These are phyloP conservation scores for Gorsachius magnificus DNA, from an alignment of 2,797 vertebrate genomes.

Conservation along the genomic window DNA sequence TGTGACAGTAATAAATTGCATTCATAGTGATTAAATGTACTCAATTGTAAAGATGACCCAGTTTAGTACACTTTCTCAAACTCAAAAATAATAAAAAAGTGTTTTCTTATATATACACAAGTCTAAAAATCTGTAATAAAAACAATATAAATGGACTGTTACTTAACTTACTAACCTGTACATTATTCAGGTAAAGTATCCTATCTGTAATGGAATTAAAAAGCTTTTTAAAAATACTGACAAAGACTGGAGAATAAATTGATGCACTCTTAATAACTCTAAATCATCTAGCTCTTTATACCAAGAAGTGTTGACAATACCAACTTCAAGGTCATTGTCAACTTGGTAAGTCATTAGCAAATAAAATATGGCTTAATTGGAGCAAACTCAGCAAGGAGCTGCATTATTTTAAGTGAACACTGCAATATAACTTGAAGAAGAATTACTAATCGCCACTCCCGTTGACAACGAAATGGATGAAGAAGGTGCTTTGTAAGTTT, in stretches of 20 bases:
- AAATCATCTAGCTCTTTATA: constrained; percentile 78
- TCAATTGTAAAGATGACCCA: background rate
- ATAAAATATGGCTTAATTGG: constrained; percentile 92
- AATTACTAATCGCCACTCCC: constrained; percentile 86
- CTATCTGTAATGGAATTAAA: constrained; percentile 74
- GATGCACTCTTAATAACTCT: constrained; percentile 78
- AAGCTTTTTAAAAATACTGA: constrained; percentile 72
- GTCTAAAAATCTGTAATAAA: constrained; percentile 31
- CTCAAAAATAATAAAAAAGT: background rate
- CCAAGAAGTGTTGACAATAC: constrained; percentile 81
- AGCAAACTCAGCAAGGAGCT: constrained; percentile 84
- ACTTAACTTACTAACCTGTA: constrained; percentile 71
- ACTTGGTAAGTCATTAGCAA: constrained; percentile 87
- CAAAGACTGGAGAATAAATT: constrained; percentile 73
- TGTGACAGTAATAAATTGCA: background rate
- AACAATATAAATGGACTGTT: constrained; percentile 65
- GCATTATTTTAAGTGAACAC: constrained; percentile 90
- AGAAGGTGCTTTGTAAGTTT: constrained; percentile 80
- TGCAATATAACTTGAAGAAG: constrained; percentile 87
- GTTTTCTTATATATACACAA: background rate
- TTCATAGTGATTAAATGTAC: background rate
- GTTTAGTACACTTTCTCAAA: background rate
- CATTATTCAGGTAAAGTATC: constrained; percentile 68
- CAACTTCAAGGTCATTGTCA: constrained; percentile 87
- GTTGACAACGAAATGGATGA: constrained; percentile 89